A percentile compares a stretch with the other conserved stretches of the same genome.
Evolutionary conservation across 2,797 vertebrate genomes (phyloP).

Genomic region (Microtus obscurus): DNA sequence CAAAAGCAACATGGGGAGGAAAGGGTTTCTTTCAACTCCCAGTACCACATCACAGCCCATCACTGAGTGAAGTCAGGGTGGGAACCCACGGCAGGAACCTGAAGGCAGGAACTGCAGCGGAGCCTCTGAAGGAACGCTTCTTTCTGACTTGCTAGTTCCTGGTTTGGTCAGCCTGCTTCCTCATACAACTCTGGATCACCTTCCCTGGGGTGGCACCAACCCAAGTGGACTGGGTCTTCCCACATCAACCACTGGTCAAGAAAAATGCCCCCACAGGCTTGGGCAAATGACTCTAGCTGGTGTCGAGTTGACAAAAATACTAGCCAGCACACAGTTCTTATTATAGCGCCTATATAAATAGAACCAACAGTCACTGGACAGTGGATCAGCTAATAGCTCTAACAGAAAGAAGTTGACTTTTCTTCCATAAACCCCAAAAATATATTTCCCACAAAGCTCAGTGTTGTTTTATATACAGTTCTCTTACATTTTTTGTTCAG

Average conservation of each 20-base stretch:
- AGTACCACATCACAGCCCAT: background rate
- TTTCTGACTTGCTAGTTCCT: too few relatives aligned
- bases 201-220: too few relatives aligned
- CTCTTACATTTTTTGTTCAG: background rate
- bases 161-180: too few relatives aligned
- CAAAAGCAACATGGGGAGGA: background rate
- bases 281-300: background rate
- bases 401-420: conserved; percentile 75
- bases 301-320: background rate
- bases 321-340: conserved; percentile 85
- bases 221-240: background rate
- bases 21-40: background rate
- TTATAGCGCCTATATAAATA: conserved; percentile 96
- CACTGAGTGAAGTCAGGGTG: background rate
- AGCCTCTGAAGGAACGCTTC: too few relatives aligned
- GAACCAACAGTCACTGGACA: conserved; percentile 93
- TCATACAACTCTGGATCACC: too few relatives aligned
- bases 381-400: conserved; percentile 95
- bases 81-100: background rate
- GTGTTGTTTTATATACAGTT: background rate
- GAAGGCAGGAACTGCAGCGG: too few relatives aligned
- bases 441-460: background rate
- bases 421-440: conserved; percentile 92
- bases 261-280: background rate
- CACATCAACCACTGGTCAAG: background rate